phyloP scores from a whole-genome alignment of 2,113 vertebrate species.

The Chloroceryle aenea region DNA sequence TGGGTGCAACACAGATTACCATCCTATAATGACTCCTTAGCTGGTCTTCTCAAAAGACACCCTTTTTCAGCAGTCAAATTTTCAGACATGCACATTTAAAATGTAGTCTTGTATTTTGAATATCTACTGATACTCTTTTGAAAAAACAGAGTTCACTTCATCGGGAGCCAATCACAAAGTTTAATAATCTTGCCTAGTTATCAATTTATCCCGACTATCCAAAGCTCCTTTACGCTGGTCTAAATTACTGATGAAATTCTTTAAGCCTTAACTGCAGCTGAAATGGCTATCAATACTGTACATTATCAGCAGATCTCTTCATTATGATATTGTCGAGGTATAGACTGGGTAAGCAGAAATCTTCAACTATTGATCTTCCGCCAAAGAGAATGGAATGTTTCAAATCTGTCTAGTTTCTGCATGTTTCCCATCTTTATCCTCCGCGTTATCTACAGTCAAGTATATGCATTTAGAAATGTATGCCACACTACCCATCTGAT shows the following conservation, averaged over 20 bases:
- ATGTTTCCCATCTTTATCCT: background rate
- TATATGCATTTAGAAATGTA: background rate
- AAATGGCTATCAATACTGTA: background rate
- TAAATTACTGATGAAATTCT: background rate
- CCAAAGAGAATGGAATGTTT: background rate
- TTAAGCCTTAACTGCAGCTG: background rate
- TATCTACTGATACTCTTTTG: background rate
- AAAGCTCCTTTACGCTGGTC: background rate
- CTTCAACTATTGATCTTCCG: background rate
- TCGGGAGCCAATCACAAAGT: background rate
- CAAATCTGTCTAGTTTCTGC: background rate
- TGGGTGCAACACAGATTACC: background rate
- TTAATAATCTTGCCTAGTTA: background rate
- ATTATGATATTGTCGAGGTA: background rate
- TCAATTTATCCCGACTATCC: background rate
- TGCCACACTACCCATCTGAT: background rate
- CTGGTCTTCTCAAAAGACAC: background rate
- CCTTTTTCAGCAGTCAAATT: background rate
- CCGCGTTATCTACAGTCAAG: background rate
- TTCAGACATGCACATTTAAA: background rate
- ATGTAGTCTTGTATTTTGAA: background rate
- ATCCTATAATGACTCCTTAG: background rate
- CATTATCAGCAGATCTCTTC: background rate
- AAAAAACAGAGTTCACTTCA: background rate
- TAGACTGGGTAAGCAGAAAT: background rate